Conservation (phyloP, 2,888 invertebrate genomes). For the Tinea semifulvella region DNA sequence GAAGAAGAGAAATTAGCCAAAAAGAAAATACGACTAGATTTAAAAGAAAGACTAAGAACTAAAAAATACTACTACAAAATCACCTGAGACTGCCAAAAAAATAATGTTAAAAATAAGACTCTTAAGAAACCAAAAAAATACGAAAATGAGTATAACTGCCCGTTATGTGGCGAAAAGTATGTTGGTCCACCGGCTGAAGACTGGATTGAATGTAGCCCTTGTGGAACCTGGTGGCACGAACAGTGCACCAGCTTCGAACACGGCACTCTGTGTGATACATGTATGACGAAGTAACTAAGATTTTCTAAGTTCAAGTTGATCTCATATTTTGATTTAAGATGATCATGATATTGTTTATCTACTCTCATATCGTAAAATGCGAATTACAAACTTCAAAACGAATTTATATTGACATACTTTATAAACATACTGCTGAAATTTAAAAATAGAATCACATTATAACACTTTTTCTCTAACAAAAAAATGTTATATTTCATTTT, state of each 20-base stretch:
- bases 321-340: constrained; percentile 15
- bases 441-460: no score
- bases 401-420: no score
- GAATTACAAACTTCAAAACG: no score
- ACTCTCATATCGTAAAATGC: no score
- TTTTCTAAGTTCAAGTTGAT: constrained; percentile 16
- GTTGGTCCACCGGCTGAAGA: constrained; percentile 17
- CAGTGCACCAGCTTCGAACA: constrained; percentile 17
- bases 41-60: constrained; percentile 16
- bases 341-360: constrained; percentile 7
- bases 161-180: constrained; percentile 15
- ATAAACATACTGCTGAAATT: no score
- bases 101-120: constrained; percentile 3
- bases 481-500: constrained; percentile 14
- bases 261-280: constrained; percentile 14
- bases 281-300: constrained; percentile 14
- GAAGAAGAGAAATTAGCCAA: constrained; percentile 13
- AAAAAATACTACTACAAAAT: constrained; percentile 15
- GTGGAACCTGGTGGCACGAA: constrained; percentile 17
- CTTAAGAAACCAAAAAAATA: constrained; percentile 3
- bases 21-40: constrained; percentile 16
- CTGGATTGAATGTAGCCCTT: constrained; percentile 19
- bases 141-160: constrained; percentile 15
- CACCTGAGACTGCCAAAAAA: constrained; percentile 6
- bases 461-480: no score